phyloP scores from a whole-genome alignment of 2,797 vertebrate species.

The Acanthurus tractus region DNA sequence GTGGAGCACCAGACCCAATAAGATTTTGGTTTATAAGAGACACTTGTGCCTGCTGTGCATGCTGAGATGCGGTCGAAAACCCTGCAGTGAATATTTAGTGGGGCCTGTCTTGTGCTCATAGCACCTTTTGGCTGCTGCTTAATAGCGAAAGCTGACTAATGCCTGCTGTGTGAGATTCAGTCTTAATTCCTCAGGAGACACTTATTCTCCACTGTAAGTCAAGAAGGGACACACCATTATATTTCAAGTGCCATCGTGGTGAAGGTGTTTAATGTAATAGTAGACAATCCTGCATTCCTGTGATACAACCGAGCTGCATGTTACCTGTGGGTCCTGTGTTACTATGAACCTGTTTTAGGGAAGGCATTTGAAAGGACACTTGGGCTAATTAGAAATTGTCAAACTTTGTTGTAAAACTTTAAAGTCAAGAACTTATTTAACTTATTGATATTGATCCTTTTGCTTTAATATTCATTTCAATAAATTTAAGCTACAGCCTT shows the following conservation, averaged over 20 bases:
- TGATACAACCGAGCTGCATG: neutral
- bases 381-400: neutral
- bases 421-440: neutral
- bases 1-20: constrained; percentile 48
- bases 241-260: neutral
- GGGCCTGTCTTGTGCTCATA: constrained; percentile 60
- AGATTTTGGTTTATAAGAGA: constrained; percentile 39
- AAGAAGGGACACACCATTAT: constrained; percentile 17
- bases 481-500: neutral
- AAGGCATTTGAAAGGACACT: neutral
- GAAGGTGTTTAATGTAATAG: neutral
- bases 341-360: neutral
- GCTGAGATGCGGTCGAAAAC: constrained; percentile 41
- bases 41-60: constrained; percentile 51
- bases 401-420: neutral
- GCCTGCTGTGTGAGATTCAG: constrained; percentile 46
- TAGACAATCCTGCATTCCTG: neutral
- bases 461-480: constrained; percentile 4
- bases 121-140: constrained; percentile 62
- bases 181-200: constrained; percentile 64
- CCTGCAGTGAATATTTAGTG: constrained; percentile 68
- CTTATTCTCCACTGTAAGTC: constrained; percentile 27
- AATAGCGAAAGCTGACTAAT: constrained; percentile 51
- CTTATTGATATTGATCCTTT: neutral
- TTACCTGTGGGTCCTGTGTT: neutral